phyloP scores from a whole-genome alignment of 2,888 invertebrate genomes.

The Caenorhabditis uteleia region DNA sequence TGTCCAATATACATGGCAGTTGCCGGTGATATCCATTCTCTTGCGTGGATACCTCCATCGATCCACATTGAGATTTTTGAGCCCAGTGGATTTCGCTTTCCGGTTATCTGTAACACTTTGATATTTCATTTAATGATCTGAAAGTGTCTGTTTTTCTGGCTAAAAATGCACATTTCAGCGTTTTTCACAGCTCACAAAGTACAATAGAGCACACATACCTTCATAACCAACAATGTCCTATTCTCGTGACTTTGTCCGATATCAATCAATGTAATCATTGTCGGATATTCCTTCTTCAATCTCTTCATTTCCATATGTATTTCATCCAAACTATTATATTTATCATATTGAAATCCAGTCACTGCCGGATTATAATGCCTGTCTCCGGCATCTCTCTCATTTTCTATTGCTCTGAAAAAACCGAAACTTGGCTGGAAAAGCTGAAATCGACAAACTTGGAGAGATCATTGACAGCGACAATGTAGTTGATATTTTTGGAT shows the following conservation, averaged over 20 bases:
- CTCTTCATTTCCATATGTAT: constrained; percentile 48
- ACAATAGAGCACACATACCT: constrained; percentile 26
- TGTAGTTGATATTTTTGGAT: constrained; percentile 57
- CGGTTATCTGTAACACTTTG: constrained; percentile 37
- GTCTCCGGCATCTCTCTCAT: constrained; percentile 41
- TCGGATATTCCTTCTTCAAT: constrained; percentile 56
- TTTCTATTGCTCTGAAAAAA: constrained; percentile 58
- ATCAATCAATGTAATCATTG: constrained; percentile 64
- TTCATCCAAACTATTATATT: constrained; percentile 53
- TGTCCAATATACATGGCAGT: constrained; percentile 59
- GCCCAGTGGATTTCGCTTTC: constrained; percentile 40
- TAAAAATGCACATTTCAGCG: background rate
- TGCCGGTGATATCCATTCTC: constrained; percentile 56
- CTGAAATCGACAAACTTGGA: constrained; percentile 52
- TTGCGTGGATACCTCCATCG: constrained; percentile 67
- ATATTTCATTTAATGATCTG: background rate
- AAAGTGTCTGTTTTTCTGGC: background rate
- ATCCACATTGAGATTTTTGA: constrained; percentile 61
- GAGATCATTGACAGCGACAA: constrained; percentile 65
- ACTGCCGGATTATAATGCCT: constrained; percentile 37
- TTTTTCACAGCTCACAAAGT: background rate
- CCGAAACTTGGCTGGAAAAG: background rate
- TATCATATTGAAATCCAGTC: constrained; percentile 54
- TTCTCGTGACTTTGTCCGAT: constrained; percentile 68
- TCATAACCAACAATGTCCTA: constrained; percentile 56